Percentiles rank a stretch among this genome's conserved stretches.
Evolutionary conservation across 1,140 invertebrate genomes (phyloP).

Genomic region (Drosophila carrolli): DNA sequence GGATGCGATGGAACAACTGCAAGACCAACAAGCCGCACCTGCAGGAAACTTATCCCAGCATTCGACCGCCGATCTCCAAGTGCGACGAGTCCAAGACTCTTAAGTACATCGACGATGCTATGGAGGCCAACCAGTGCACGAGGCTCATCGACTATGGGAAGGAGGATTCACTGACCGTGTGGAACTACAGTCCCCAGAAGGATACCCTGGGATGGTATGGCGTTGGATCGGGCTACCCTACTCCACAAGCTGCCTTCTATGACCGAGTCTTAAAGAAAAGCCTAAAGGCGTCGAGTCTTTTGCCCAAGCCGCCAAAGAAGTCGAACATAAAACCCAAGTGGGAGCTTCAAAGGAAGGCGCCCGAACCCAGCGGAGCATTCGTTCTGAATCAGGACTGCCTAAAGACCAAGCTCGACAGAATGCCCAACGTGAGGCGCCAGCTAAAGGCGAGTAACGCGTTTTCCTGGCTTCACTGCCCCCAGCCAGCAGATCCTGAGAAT

Average conservation of each 20-base stretch:
- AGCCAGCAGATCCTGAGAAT: background rate
- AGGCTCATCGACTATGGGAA: conserved; percentile 17
- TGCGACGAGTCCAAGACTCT: conserved; percentile 17
- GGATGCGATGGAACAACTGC: conserved; percentile 52
- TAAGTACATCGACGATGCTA: conserved; percentile 7
- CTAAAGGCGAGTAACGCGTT: conserved; percentile 11
- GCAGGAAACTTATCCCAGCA: conserved; percentile 44
- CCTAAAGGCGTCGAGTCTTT: conserved; percentile 6
- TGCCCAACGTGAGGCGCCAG: conserved; percentile 48
- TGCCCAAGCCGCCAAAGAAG: background rate
- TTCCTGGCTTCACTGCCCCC: conserved; percentile 21
- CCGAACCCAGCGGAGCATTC: background rate
- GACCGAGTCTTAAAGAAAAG: conserved; percentile 32
- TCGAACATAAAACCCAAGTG: background rate
- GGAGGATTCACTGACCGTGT: conserved; percentile 37
- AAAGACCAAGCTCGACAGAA: conserved; percentile 20
- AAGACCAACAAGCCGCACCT: conserved; percentile 15
- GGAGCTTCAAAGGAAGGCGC: too few species aligned
- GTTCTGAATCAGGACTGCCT: conserved; percentile 43
- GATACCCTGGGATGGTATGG: conserved; percentile 53
- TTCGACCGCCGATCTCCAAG: conserved; percentile 34
- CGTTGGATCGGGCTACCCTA: background rate
- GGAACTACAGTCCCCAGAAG: conserved; percentile 43
- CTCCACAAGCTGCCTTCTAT: conserved; percentile 14
- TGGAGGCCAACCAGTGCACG: conserved; percentile 27